Evolutionary conservation across 2,797 vertebrate genomes (phyloP).

Genomic region (Knipowitschia caucasica): DNA sequence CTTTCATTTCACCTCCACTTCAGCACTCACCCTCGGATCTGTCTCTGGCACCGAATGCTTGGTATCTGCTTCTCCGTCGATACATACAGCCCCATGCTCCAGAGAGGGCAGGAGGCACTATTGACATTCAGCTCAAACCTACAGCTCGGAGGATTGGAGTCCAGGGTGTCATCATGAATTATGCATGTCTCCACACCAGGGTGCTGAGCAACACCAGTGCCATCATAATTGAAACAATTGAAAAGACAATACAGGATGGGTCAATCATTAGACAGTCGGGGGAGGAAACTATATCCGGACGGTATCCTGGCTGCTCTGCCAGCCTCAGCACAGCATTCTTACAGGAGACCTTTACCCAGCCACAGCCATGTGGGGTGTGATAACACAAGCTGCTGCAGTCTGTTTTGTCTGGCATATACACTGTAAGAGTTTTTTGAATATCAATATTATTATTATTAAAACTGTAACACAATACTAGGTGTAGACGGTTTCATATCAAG

Average conservation of each 20-base stretch:
- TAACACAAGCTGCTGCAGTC: not conserved
- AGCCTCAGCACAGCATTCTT: slow-evolving; percentile 38
- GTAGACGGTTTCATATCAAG: no score
- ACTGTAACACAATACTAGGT: no score
- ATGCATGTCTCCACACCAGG: slow-evolving; percentile 76
- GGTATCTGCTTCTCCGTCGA: slow-evolving; percentile 65
- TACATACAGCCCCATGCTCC: slow-evolving; percentile 68
- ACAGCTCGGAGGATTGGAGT: slow-evolving; percentile 70
- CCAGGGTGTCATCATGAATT: slow-evolving; percentile 78
- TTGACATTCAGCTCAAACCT: slow-evolving; percentile 80
- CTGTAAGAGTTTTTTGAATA: no score
- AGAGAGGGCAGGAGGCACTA: slow-evolving; percentile 66
- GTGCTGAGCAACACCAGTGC: slow-evolving; percentile 77
- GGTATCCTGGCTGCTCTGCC: slow-evolving; percentile 61
- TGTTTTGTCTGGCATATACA: not conserved
- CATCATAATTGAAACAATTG: slow-evolving; percentile 84
- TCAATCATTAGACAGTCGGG: slow-evolving; percentile 81
- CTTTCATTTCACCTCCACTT: slow-evolving; percentile 41
- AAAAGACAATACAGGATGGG: slow-evolving; percentile 82
- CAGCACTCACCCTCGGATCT: slow-evolving; percentile 54
- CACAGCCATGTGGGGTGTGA: slow-evolving; percentile 28
- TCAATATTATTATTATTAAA: no score
- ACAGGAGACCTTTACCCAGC: slow-evolving; percentile 60
- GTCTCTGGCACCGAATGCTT: slow-evolving; percentile 62
- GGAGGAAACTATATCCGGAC: slow-evolving; percentile 71